Percentiles rank a stretch among this genome's conserved stretches.
phyloP scores from a whole-genome alignment of 2,888 invertebrate genomes.

The Amaurobius ferox region DNA sequence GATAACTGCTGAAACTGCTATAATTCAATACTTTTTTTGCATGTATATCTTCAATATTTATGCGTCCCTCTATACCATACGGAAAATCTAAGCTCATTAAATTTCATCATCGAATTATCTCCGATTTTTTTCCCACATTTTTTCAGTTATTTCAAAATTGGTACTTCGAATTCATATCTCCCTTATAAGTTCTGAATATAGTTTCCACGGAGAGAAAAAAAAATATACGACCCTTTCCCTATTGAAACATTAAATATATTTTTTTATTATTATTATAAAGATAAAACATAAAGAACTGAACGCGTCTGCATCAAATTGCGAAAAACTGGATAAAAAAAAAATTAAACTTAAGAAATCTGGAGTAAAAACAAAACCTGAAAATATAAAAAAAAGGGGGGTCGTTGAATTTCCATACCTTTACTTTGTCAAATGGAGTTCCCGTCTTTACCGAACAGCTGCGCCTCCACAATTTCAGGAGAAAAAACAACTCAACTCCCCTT shows the following conservation, averaged over 20 bases:
- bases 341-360: neutral
- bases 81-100: neutral
- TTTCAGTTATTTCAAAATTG: neutral
- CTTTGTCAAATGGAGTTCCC: slow-evolving; percentile 10
- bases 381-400: neutral
- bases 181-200: neutral
- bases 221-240: neutral
- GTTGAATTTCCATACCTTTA: slow-evolving; percentile 23
- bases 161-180: neutral
- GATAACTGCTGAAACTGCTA: too few relatives aligned
- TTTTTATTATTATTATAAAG: slow-evolving; percentile 11
- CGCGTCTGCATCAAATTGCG: neutral
- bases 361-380: neutral
- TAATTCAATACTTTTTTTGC: too few relatives aligned
- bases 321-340: neutral
- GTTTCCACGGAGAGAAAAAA: neutral
- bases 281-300: neutral
- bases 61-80: too few relatives aligned
- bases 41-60: too few relatives aligned
- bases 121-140: neutral
- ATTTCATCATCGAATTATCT: neutral
- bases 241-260: neutral
- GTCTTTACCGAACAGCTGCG: slow-evolving; percentile 63
- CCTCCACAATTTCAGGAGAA: slow-evolving; percentile 10
- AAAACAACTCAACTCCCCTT: slow-evolving; percentile 47